Base-by-base conservation (phyloP, 64 coral and sea anemone species). In the Montipora foliosa region DNA sequence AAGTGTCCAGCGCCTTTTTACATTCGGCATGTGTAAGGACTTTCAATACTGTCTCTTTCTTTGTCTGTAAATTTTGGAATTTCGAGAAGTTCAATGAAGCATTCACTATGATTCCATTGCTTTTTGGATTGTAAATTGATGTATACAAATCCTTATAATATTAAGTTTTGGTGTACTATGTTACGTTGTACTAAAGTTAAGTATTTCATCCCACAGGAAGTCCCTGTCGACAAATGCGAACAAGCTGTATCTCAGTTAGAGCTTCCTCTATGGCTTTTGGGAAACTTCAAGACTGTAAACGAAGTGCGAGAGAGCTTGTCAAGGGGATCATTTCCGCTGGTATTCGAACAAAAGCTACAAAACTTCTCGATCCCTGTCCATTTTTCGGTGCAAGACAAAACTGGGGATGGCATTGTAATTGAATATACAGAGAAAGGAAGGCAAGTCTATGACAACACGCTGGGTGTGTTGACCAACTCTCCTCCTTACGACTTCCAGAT, bases 371-470 rank as follows among this genome's bases (percentile, higher is more conserved):
- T 84, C 47, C 15, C 46, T 5, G 4, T 77, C 16, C 79, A 82
- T 21, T 82, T 8, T 11, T 64, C 79, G 0, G 50, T 82, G 47
- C 17, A 8, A 2, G 79, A 82, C 79, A 64, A 55, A 55, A 55
- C n/a, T 22, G 79, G 79, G 14, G 58, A 82, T 8, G 17, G 50
- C 79, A 82, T 82, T 17, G 13, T 82, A 22, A 82, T 82, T 17
- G 79, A 82, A 7, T 82, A 14, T 21, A 55, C 58, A 8, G 58
- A 55, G 4, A 0, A 64, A 12, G 58, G 58, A 68, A 78, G 29
- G 12, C 19, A 14, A 44, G 12, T 47, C 76, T 25, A 12, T 50
- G 1, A 78, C 0, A 78, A 78, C 48, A 13, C 29, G 15, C 3
- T 78, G 3, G 37, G 76, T 25, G 76, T 78, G 76, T 5, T 78